Evolutionary conservation across 2,113 vertebrate genomes (phyloP), one percentile per base, ranked within the genome.

Genomic region (Lepidiolamprologus cunningtoni): DNA sequence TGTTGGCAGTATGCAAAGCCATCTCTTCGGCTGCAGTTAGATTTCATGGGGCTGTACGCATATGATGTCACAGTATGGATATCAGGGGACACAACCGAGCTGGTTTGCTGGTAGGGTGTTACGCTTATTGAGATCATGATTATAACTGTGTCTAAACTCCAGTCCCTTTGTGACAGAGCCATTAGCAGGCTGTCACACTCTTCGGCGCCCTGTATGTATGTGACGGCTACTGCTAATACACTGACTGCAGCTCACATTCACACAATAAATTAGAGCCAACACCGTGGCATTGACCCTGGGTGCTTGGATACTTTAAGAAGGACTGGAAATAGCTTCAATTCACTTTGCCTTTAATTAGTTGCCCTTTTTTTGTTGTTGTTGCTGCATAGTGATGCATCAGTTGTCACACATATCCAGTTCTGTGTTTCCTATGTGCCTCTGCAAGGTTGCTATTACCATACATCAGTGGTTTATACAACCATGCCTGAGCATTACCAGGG

Each of bases 121-220:
- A 57, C 76, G 90, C 94, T 92, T 92, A 94, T 93, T 93, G 88
- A 96, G 94, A 96, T 95, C 90, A 79, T 94, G 93, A 95, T 95
- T 93, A 94, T 91, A 90, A 92, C 94, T 93, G 89, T 94, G 94
- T 96, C 94, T 95, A 94, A 95, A 95, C 93, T 93, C 90, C 83
- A 79, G 90, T 92, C 92, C 92, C 91, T 94, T 94, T 94, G 93
- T 94, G 94, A 95, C 95, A 93, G 93, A 93, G 87, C 95, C 92
- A 95, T 95, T 96, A 96, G 92, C 92, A 86, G 92, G 86, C 93
- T 94, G 94, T 95, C 94, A 94, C 93, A 93, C 94, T 93, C 92
- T 88, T 91, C 88, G 87, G 88, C 50, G 52, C 76, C 54, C 93
- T 91, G 93, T 85, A 85, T 88, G 89, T 89, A 90, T 90, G 92